Conservation (phyloP, 2,888 invertebrate genomes). For the Ornithoptera alexandrae region DNA sequence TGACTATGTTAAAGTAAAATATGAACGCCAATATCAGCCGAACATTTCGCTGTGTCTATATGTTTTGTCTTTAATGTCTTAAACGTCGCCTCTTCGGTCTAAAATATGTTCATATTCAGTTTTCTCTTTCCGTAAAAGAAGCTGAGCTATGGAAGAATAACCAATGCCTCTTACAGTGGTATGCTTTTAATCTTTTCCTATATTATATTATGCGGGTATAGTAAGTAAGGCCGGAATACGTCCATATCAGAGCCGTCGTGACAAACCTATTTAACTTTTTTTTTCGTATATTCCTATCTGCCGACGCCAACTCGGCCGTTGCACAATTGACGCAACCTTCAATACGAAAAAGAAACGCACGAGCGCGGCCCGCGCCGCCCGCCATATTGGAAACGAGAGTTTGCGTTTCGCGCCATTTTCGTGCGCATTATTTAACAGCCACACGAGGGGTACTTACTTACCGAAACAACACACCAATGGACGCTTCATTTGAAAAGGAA, state of each 20-base stretch:
- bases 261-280: constrained; percentile 11
- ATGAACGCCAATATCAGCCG: no score
- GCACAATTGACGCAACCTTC: constrained; percentile 65
- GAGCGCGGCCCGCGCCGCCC: constrained; percentile 46
- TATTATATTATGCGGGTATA: no score
- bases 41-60: no score
- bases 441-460: neutral
- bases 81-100: no score
- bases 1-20: neutral
- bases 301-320: constrained; percentile 48
- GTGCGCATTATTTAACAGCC: neutral
- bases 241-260: constrained; percentile 1
- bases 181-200: no score
- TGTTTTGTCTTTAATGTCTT: no score
- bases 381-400: constrained; percentile 35
- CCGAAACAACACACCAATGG: neutral
- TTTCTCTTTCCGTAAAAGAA: no score
- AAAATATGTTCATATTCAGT: no score
- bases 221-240: neutral
- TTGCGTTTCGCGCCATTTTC: constrained; percentile 28
- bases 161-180: no score
- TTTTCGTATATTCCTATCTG: constrained; percentile 53
- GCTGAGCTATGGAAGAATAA: no score
- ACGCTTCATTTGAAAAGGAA: neutral
- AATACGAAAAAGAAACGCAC: constrained; percentile 68